Percentiles rank a stretch among this genome's conserved stretches.
Conservation (phyloP, 2,113 vertebrate genomes). For the Lates calcarifer region DNA sequence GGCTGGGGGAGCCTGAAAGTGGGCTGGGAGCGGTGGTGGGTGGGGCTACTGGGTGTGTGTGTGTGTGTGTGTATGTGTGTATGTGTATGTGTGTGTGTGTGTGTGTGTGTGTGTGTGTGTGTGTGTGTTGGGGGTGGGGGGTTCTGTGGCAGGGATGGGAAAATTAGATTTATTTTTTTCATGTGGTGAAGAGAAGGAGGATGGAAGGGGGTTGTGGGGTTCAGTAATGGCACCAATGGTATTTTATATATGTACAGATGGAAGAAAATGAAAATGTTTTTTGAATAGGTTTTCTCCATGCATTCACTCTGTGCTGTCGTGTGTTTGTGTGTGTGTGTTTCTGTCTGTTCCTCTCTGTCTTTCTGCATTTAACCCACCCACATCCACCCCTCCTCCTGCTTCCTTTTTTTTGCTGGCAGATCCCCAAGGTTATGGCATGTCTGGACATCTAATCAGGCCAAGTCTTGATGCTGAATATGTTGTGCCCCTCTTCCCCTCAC, state of each 20-base stretch:
- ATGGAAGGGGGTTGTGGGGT: constrained; percentile 59
- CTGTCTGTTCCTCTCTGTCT: constrained; percentile 59
- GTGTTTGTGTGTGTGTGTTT: constrained; percentile 24
- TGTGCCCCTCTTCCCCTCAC: constrained; percentile 76
- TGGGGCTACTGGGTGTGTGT: constrained; percentile 46
- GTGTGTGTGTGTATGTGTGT: constrained; percentile 35
- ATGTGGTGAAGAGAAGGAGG: constrained; percentile 69
- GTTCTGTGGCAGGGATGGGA: constrained; percentile 82
- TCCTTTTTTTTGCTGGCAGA: constrained; percentile 54
- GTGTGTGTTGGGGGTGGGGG: constrained; percentile 44
- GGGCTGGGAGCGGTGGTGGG: constrained; percentile 59
- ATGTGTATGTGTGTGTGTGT: constrained; percentile 19
- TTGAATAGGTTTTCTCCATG: constrained; percentile 70
- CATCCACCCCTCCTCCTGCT: constrained; percentile 44
- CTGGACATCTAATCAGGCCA: constrained; percentile 84
- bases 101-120: constrained; percentile 25
- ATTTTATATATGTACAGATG: constrained; percentile 75
- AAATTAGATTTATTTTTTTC: constrained; percentile 87
- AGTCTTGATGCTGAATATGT: constrained; percentile 72
- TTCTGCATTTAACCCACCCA: constrained; percentile 59
- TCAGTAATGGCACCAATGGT: constrained; percentile 76
- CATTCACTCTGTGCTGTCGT: constrained; percentile 54
- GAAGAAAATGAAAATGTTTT: constrained; percentile 80
- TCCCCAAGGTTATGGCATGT: constrained; percentile 84
- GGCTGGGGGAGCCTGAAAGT: constrained; percentile 72